Evolutionary conservation across 2,888 invertebrate genomes (phyloP).

Genomic region (Plutella xylostella): DNA sequence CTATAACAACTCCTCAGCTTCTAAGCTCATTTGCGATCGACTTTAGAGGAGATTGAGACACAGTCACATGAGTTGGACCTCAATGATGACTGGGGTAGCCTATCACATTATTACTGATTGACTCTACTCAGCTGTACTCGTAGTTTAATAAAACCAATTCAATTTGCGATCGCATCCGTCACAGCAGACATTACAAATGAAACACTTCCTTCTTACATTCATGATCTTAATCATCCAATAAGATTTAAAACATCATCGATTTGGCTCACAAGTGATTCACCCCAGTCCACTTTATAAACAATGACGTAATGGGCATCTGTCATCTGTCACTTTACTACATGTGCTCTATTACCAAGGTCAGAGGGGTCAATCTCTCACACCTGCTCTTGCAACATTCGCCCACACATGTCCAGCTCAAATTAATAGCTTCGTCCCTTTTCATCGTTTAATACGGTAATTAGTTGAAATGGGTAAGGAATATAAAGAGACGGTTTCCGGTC

Average conservation of each 20-base stretch:
- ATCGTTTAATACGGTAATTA: too few species aligned
- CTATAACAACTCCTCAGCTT: too few species aligned
- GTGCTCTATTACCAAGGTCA: conserved; percentile 11
- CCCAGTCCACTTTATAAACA: neutral
- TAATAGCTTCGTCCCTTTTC: neutral
- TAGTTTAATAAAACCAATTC: too few species aligned
- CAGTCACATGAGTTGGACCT: too few species aligned
- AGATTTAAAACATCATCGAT: neutral
- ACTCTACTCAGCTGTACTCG: too few species aligned
- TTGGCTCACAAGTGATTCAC: neutral
- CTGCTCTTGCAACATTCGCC: conserved; percentile 13
- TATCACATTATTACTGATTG: too few species aligned
- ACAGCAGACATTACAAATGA: neutral
- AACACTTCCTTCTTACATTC: neutral
- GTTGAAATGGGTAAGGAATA: too few species aligned
- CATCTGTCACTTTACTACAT: neutral
- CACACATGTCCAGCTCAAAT: neutral
- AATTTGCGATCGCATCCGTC: neutral
- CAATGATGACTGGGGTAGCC: too few species aligned
- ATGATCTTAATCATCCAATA: neutral
- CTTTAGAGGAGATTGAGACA: too few species aligned
- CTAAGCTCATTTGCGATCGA: too few species aligned
- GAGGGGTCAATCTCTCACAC: conserved; percentile 14
- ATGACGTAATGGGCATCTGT: neutral
- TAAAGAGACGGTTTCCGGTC: too few species aligned